phyloP scores from a whole-genome alignment of 2,888 invertebrate genomes.

The Papilio protenor region DNA sequence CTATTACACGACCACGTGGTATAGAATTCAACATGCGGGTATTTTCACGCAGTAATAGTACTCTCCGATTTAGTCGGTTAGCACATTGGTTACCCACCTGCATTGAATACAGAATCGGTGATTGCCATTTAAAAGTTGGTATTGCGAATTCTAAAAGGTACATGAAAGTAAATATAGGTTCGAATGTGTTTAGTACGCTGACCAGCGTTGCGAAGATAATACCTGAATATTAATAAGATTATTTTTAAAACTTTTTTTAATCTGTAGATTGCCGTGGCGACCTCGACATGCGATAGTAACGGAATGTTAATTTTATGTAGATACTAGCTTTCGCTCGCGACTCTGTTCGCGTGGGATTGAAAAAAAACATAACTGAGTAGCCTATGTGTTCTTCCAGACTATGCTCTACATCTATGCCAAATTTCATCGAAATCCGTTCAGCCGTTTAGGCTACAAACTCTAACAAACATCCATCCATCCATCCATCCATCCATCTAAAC shows the following conservation, averaged over 20 bases:
- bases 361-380: too few species aligned
- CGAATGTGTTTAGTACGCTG: constrained; percentile 56
- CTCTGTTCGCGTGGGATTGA: too few species aligned
- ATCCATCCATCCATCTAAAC: too few species aligned
- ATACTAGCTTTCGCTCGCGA: too few species aligned
- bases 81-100: constrained; percentile 48
- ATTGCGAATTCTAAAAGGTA: constrained; percentile 14
- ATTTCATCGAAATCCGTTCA: too few species aligned
- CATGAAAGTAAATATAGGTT: constrained; percentile 52
- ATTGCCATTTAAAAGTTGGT: constrained; percentile 44
- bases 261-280: constrained; percentile 46
- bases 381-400: too few species aligned
- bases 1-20: constrained; percentile 17
- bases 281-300: constrained; percentile 30
- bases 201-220: constrained; percentile 62
- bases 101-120: constrained; percentile 49
- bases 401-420: too few species aligned
- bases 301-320: constrained; percentile 23
- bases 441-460: too few species aligned
- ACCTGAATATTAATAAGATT: constrained; percentile 67
- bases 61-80: constrained; percentile 27
- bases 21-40: not conserved
- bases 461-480: too few species aligned
- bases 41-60: not conserved
- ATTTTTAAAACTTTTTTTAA: constrained; percentile 59